A percentile compares a stretch with the other conserved stretches of the same genome.
These are phyloP conservation scores for Dolichomitus sp. DNA, from an alignment of 2,888 invertebrate species.

Conservation along the genomic window DNA sequence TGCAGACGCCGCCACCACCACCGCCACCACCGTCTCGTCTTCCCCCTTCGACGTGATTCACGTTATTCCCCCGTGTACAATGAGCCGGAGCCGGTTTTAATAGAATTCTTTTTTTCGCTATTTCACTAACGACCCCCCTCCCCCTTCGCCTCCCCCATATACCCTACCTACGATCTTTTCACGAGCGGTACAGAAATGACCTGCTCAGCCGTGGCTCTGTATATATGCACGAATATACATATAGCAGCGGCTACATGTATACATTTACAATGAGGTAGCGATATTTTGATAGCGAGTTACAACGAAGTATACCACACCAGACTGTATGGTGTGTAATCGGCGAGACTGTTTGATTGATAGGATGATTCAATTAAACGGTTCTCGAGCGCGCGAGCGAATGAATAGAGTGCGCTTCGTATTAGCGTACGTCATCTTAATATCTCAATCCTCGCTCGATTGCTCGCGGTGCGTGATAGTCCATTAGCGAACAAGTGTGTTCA, in stretches of 20 bases:
- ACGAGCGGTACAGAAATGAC: constrained; percentile 36
- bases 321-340: constrained; percentile 42
- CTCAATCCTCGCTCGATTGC: constrained; percentile 58
- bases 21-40: constrained; percentile 30
- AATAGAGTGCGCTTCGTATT: constrained; percentile 54
- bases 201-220: not conserved
- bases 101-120: constrained; percentile 61
- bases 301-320: constrained; percentile 1
- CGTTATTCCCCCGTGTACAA: constrained; percentile 65
- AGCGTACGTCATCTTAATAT: constrained; percentile 62
- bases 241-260: not conserved
- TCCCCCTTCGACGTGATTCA: constrained; percentile 64
- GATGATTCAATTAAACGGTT: constrained; percentile 64
- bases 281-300: constrained; percentile 56
- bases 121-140: constrained; percentile 56
- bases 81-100: constrained; percentile 64
- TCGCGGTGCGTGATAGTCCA: constrained; percentile 52
- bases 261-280: constrained; percentile 47
- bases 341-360: constrained; percentile 58
- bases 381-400: constrained; percentile 49
- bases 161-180: constrained; percentile 44
- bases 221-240: not conserved
- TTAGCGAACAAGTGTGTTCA: constrained; percentile 61
- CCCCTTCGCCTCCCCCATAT: not conserved
- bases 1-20: constrained; percentile 58